A percentile compares a stretch with the other conserved stretches of the same genome.
phyloP scores from a whole-genome alignment of 1,140 invertebrate genomes.

The Venustaconcha ellipsiformis region DNA sequence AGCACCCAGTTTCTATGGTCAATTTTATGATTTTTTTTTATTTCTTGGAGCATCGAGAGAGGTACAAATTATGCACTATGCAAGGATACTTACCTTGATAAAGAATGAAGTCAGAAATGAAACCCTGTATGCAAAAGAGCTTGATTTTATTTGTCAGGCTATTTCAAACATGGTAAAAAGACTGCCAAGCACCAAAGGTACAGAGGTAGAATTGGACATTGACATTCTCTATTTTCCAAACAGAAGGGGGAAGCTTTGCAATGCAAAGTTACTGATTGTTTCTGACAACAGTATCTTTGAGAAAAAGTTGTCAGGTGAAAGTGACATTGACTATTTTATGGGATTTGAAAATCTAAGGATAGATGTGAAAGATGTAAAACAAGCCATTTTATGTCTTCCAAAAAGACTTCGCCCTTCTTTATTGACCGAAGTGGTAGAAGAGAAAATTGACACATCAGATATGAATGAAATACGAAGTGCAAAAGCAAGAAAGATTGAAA shows the following conservation, averaged over 20 bases:
- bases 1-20: too few species aligned
- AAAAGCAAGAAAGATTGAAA: not conserved
- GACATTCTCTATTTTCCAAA: constrained; percentile 6
- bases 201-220: not conserved
- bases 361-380: not conserved
- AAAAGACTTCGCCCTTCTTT: constrained; percentile 8
- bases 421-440: constrained; percentile 10
- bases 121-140: not conserved
- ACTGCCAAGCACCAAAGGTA: not conserved
- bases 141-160: not conserved
- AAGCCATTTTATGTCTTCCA: not conserved
- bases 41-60: too few species aligned
- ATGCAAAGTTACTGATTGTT: constrained; percentile 1
- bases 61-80: constrained; percentile 3
- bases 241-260: not conserved
- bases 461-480: not conserved
- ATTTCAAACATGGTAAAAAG: not conserved
- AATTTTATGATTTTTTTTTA: too few species aligned
- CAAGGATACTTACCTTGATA: constrained; percentile 3
- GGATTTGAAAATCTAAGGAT: constrained; percentile 20
- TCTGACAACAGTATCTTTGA: constrained; percentile 15
- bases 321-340: constrained; percentile 10
- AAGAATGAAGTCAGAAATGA: not conserved
- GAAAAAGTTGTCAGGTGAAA: constrained; percentile 1
- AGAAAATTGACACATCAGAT: not conserved